A percentile compares a stretch with the other conserved stretches of the same genome.
These are phyloP conservation scores for Arge pagana DNA, from an alignment of 2,888 invertebrate species.

Conservation along the genomic window DNA sequence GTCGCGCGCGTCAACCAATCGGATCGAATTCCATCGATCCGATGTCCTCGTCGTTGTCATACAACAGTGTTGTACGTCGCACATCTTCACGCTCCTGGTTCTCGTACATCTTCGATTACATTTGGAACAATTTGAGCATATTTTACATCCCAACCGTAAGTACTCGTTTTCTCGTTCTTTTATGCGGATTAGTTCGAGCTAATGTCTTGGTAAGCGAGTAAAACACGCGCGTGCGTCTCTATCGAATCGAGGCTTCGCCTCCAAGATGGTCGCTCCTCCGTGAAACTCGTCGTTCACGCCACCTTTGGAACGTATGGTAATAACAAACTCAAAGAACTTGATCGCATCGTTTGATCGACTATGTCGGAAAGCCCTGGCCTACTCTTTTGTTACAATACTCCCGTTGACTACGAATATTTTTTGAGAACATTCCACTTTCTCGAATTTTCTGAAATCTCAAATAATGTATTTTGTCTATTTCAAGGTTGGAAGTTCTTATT, in stretches of 20 bases:
- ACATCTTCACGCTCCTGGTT: conserved; percentile 56
- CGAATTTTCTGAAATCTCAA: conserved; percentile 9
- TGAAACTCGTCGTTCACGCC: conserved; percentile 37
- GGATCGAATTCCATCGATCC: conserved; percentile 51
- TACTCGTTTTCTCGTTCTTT: conserved; percentile 27
- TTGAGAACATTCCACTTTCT: conserved; percentile 1
- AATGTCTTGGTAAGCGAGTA: conserved; percentile 20
- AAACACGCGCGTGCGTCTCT: conserved; percentile 43
- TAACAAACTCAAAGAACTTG: background rate
- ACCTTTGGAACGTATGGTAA: conserved; percentile 42
- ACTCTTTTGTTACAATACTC: background rate
- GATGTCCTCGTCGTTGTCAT: conserved; percentile 57
- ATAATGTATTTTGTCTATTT: conserved; percentile 34
- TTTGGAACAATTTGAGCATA: conserved; percentile 58
- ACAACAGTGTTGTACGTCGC: conserved; percentile 53
- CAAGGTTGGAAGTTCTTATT: conserved; percentile 31
- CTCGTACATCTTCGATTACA: conserved; percentile 56
- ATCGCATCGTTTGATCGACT: background rate
- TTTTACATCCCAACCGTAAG: conserved; percentile 55
- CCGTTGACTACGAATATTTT: background rate
- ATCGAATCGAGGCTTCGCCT: conserved; percentile 21
- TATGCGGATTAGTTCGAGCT: conserved; percentile 7
- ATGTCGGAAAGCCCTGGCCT: conserved; percentile 1
- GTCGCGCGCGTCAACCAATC: conserved; percentile 38
- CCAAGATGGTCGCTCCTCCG: conserved; percentile 51